phyloP scores from a whole-genome alignment of 2,888 invertebrate genomes.

The Lasioglossum lativentre region DNA sequence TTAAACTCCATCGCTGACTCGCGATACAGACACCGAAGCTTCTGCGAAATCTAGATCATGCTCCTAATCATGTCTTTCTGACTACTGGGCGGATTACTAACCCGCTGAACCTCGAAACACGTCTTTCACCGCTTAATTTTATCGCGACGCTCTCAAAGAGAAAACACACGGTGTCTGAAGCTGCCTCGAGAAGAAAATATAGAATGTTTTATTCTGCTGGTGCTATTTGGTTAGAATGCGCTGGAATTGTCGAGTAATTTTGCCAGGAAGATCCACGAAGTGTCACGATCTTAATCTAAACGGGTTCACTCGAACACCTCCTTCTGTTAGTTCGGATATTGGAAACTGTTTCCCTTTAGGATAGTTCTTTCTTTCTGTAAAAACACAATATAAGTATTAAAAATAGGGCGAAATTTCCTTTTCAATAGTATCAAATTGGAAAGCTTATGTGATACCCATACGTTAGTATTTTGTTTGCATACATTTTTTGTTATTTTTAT shows the following conservation, averaged over 20 bases:
- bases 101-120: background rate
- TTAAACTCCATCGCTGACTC: conserved; percentile 18
- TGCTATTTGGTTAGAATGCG: background rate
- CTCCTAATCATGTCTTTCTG: background rate
- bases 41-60: conserved; percentile 10
- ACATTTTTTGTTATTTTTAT: no score
- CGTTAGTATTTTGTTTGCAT: background rate
- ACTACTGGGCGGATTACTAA: background rate
- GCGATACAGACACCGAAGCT: conserved; percentile 1
- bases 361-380: no score
- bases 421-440: background rate
- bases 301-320: background rate
- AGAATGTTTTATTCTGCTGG: background rate
- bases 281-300: background rate
- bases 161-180: background rate
- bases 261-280: background rate
- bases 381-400: background rate
- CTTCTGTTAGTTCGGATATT: background rate
- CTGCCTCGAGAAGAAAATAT: background rate
- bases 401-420: background rate
- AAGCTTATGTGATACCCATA: background rate
- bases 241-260: background rate
- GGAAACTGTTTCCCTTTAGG: background rate
- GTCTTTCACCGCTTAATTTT: background rate
- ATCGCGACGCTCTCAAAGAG: background rate